Conservation (phyloP, 2,888 invertebrate genomes). For the Cordilura impudica region DNA sequence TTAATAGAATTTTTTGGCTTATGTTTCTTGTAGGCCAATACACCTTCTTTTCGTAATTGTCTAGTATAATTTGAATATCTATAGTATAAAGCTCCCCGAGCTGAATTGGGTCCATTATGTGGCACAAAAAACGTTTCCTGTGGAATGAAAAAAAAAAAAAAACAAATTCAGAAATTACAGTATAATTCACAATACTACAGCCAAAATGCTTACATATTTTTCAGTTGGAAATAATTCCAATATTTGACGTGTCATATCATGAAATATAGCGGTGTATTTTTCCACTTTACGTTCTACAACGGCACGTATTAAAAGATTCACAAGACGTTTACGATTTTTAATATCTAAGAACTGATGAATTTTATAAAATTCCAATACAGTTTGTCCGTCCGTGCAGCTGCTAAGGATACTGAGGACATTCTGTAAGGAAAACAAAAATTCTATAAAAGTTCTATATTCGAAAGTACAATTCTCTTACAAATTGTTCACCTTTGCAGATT, state of each 20-base stretch:
- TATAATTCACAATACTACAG: neutral
- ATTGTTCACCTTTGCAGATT: slow-evolving; percentile 21
- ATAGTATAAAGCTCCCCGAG: slow-evolving; percentile 65
- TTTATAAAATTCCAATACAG: slow-evolving; percentile 64
- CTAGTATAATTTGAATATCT: slow-evolving; percentile 64
- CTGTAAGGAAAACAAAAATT: slow-evolving; percentile 30
- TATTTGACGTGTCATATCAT: slow-evolving; percentile 64
- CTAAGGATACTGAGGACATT: slow-evolving; percentile 49
- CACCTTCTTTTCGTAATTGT: slow-evolving; percentile 57
- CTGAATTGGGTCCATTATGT: slow-evolving; percentile 59
- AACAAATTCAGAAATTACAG: neutral
- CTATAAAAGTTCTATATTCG: no score
- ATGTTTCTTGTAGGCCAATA: slow-evolving; percentile 52
- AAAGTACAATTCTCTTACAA: slow-evolving; percentile 37
- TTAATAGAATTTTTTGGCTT: slow-evolving; percentile 23
- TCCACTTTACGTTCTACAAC: slow-evolving; percentile 59
- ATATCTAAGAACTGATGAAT: slow-evolving; percentile 63
- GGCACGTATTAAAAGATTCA: slow-evolving; percentile 61
- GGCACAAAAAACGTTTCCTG: slow-evolving; percentile 65
- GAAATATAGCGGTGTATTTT: slow-evolving; percentile 61
- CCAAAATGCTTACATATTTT: slow-evolving; percentile 52
- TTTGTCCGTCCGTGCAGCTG: slow-evolving; percentile 53
- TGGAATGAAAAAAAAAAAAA: neutral
- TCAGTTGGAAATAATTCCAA: slow-evolving; percentile 66
- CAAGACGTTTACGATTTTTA: slow-evolving; percentile 62